Evolutionary conservation across 2,797 vertebrate genomes (phyloP).

Genomic region (Echeneis naucrates): DNA sequence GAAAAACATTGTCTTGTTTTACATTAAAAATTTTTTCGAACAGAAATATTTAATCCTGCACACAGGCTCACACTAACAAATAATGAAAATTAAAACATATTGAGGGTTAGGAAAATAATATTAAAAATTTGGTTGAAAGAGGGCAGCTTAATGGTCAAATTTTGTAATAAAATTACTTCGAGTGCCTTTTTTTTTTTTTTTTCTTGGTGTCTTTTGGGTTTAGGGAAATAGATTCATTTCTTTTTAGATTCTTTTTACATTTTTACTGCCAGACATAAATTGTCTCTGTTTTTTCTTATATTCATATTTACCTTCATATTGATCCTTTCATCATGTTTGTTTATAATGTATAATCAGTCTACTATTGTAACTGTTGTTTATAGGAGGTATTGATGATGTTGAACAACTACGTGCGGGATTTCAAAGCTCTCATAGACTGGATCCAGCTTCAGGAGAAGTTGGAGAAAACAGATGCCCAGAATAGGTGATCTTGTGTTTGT

Average conservation of each 20-base stretch:
- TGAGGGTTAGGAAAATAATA: neutral
- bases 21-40: neutral
- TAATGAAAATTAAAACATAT: neutral
- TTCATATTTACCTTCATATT: neutral
- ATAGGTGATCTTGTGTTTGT: conserved; percentile 87
- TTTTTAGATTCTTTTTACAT: too few relatives aligned
- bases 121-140: neutral
- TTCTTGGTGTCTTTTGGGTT: neutral
- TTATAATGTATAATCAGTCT: neutral
- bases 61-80: neutral
- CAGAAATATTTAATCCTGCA: conserved; percentile 1
- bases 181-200: neutral
- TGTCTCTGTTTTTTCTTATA: too few relatives aligned
- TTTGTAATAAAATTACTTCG: neutral
- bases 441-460: conserved; percentile 99
- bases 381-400: conserved; percentile 99
- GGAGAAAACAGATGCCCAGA: conserved; percentile 98
- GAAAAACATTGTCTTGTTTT: neutral
- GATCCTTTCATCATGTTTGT: neutral
- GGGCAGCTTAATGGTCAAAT: neutral
- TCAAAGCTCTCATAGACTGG: conserved; percentile 99
- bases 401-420: conserved; percentile 98
- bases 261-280: neutral
- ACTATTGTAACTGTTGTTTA: conserved; percentile 9
- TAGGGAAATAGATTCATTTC: neutral